Evolutionary conservation across 1,140 invertebrate species (phyloP).

Genomic region (Potamilus streckersoni): DNA sequence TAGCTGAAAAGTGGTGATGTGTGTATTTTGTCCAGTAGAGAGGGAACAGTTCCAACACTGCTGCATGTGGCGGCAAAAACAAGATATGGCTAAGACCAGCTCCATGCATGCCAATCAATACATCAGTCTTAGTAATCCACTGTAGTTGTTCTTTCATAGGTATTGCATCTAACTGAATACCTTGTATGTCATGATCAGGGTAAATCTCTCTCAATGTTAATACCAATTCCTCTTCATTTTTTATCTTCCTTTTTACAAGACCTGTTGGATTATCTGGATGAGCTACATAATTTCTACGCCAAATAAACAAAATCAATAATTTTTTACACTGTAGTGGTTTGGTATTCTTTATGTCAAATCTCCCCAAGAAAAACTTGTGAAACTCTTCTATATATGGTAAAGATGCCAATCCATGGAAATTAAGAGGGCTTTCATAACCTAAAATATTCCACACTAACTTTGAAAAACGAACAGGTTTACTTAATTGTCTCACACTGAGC

Average conservation of each 20-base stretch:
- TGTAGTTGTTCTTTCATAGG: constrained; percentile 54
- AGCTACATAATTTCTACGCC: constrained; percentile 61
- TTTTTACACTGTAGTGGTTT: constrained; percentile 46
- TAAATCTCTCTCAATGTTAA: constrained; percentile 15
- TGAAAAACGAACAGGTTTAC: too few species aligned
- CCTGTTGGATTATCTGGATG: constrained; percentile 62
- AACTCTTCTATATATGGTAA: constrained; percentile 60
- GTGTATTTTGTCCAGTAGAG: constrained; percentile 38
- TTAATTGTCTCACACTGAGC: too few species aligned
- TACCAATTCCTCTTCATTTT: constrained; percentile 59
- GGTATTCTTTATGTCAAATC: constrained; percentile 16
- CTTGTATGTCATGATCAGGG: constrained; percentile 33
- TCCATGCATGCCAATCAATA: constrained; percentile 97
- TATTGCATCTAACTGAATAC: constrained; percentile 52
- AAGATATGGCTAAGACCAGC: constrained; percentile 93
- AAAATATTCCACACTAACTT: too few species aligned
- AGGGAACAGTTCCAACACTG: constrained; percentile 89
- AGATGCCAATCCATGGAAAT: constrained; percentile 29
- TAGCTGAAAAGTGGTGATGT: constrained; percentile 50
- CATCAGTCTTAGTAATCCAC: constrained; percentile 78
- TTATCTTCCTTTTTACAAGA: constrained; percentile 51
- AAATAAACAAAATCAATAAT: constrained; percentile 57
- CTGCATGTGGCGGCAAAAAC: constrained; percentile 94
- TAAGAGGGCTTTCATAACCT: constrained; percentile 46
- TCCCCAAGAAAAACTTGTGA: constrained; percentile 54